Conservation (phyloP, 2,797 vertebrate genomes). For the Pteropus rufus region DNA sequence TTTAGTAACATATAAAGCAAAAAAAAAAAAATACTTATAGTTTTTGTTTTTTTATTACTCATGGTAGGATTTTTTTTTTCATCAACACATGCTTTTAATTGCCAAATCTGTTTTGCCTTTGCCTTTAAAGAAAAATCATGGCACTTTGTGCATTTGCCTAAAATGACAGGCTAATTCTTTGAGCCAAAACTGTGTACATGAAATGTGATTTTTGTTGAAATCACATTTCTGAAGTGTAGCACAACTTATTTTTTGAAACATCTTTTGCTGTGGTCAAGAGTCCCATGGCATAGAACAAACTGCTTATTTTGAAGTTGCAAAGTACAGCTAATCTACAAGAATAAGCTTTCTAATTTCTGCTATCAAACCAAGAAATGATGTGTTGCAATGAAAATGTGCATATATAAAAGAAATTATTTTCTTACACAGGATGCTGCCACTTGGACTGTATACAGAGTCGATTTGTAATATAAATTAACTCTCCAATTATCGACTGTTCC, state of each 20-base stretch:
- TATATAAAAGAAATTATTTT: slow-evolving; percentile 59
- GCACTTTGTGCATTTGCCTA: slow-evolving; percentile 55
- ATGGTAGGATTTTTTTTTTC: not conserved
- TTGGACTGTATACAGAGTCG: slow-evolving; percentile 49
- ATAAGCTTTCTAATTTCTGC: slow-evolving; percentile 58
- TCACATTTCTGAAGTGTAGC: slow-evolving; percentile 52
- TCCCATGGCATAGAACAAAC: not conserved
- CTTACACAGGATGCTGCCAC: slow-evolving; percentile 47
- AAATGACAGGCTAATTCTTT: slow-evolving; percentile 59
- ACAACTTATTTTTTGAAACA: slow-evolving; percentile 54
- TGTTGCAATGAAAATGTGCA: slow-evolving; percentile 40
- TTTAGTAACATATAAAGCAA: not conserved
- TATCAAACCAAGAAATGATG: slow-evolving; percentile 61
- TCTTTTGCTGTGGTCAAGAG: slow-evolving; percentile 53
- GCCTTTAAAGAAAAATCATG: slow-evolving; percentile 59
- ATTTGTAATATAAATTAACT: slow-evolving; percentile 74
- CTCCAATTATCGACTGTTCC: slow-evolving; percentile 61
- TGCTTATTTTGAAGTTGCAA: slow-evolving; percentile 59
- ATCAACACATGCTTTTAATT: slow-evolving; percentile 31
- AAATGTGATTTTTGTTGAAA: slow-evolving; percentile 56
- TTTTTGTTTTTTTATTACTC: slow-evolving; percentile 1
- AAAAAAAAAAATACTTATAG: not conserved
- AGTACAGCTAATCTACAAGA: slow-evolving; percentile 52
- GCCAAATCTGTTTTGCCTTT: slow-evolving; percentile 35
- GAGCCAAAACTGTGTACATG: slow-evolving; percentile 6